Percentiles rank a stretch among this genome's conserved stretches.
These are phyloP conservation scores for Ara ararauna DNA, from an alignment of 2,797 vertebrate genomes.

Conservation along the genomic window DNA sequence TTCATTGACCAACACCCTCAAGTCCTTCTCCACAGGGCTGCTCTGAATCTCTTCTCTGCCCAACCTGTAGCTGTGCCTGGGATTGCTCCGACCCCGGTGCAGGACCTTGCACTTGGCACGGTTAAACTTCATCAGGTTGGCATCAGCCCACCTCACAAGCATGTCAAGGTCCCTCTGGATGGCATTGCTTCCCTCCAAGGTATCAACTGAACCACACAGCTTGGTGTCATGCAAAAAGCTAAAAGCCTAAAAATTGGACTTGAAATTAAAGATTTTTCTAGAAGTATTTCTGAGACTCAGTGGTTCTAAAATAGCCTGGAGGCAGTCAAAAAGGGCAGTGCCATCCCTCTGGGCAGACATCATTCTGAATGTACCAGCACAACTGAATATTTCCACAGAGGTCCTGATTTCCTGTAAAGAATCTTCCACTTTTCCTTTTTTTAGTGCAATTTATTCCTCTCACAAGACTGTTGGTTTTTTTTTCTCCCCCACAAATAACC, in stretches of 20 bases:
- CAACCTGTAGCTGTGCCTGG: no score
- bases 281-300: background rate
- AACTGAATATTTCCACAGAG: background rate
- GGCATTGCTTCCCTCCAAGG: no score
- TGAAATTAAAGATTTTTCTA: background rate
- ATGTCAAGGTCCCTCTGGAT: no score
- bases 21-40: no score
- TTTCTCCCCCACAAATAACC: background rate
- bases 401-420: background rate
- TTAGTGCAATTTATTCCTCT: background rate
- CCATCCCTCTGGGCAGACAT: background rate
- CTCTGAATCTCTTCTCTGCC: no score
- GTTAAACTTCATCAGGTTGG: no score
- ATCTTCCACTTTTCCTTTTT: background rate
- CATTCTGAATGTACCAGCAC: background rate
- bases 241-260: background rate
- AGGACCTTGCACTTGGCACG: no score
- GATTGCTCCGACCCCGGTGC: no score
- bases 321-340: background rate
- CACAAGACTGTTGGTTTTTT: background rate
- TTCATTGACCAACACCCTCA: no score
- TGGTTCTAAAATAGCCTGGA: background rate
- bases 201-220: no score
- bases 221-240: background rate
- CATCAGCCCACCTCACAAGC: no score